Evolutionary conservation across 2,797 vertebrate genomes (phyloP).

Genomic region (Manis javanica): DNA sequence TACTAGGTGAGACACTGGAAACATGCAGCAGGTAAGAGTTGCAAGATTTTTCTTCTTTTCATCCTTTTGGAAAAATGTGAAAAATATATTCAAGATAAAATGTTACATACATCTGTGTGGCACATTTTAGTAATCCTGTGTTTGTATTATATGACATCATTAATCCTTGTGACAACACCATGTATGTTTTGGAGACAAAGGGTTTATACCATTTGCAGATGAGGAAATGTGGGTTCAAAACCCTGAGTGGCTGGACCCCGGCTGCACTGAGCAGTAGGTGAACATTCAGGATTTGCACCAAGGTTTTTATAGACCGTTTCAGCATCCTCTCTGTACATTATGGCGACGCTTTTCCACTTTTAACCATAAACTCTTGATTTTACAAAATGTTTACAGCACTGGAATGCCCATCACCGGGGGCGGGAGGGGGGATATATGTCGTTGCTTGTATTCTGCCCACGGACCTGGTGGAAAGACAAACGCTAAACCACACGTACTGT

Average conservation of each 20-base stretch:
- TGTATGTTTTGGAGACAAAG: not conserved
- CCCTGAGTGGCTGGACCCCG: not conserved
- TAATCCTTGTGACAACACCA: not conserved
- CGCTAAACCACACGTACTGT: accelerated
- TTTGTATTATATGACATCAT: not conserved
- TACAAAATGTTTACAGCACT: too few species aligned
- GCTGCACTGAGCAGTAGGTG: too few species aligned
- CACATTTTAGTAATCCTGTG: not conserved
- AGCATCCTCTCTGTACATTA: not conserved
- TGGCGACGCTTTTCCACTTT: not conserved
- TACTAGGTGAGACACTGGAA: not conserved
- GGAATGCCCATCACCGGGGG: not conserved
- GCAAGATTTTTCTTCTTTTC: not conserved
- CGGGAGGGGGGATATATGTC: not conserved
- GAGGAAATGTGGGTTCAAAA: not conserved
- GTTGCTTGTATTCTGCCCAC: accelerated
- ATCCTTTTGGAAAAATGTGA: not conserved
- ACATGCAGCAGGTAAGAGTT: not conserved
- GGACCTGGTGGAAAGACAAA: accelerated
- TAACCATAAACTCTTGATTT: not conserved
- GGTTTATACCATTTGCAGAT: not conserved
- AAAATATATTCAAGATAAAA: constrained; percentile 29
- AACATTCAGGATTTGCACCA: not conserved
- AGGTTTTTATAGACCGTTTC: not conserved
- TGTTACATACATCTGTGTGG: not conserved